Conservation (phyloP, 2,113 vertebrate species). For the Zosterops lateralis region DNA sequence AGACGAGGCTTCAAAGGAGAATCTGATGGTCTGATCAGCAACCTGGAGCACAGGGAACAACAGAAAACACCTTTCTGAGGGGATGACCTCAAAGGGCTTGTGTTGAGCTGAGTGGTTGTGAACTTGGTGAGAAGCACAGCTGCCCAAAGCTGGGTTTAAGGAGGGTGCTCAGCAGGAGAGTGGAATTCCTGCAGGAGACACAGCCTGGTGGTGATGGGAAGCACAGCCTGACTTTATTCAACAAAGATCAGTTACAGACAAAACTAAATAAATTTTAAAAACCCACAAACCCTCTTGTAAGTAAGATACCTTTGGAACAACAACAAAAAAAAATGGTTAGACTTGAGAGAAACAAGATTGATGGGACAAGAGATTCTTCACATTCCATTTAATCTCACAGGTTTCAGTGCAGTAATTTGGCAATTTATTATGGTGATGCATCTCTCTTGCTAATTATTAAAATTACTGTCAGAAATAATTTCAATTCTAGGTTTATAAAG, state of each 20-base stretch:
- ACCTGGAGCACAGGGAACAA: background rate
- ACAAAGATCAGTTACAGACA: background rate
- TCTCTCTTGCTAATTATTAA: background rate
- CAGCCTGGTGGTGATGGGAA: background rate
- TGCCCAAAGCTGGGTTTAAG: background rate
- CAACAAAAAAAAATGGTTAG: background rate
- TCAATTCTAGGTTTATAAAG: background rate
- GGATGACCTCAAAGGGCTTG: background rate
- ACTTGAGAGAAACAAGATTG: background rate
- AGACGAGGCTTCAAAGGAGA: background rate
- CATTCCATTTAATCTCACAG: background rate
- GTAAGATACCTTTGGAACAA: background rate
- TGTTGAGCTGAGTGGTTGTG: background rate
- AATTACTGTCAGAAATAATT: background rate
- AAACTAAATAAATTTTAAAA: background rate
- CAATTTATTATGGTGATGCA: background rate
- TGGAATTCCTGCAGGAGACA: background rate
- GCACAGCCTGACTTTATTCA: background rate
- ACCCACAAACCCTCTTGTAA: background rate
- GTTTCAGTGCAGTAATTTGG: background rate
- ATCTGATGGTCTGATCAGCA: background rate
- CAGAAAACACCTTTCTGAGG: background rate
- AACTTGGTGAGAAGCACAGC: accelerated
- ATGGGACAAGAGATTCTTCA: background rate
- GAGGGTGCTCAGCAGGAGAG: background rate